Evolutionary conservation across 2,113 vertebrate genomes (phyloP), one percentile per base, ranked within the genome.

Genomic region (Leptobrachium ailaonicum): DNA sequence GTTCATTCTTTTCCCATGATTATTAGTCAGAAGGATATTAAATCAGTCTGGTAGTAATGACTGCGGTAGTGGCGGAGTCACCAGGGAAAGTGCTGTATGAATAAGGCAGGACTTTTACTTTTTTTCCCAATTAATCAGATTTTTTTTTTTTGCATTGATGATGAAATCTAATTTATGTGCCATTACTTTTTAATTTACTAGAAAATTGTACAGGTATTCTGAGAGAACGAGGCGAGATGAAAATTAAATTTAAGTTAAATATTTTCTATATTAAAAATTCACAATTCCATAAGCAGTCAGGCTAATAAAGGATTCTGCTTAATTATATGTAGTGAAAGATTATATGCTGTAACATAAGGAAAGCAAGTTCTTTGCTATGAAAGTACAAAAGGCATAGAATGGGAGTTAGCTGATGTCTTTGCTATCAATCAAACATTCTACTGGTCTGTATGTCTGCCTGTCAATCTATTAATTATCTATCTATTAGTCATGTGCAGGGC

Each of bases 161-260:
- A 95, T 92, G 88, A 93, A 93, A 89, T 93, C 92, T 94, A 93
- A 92, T 92, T 94, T 94, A 95, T 91, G 88, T 89, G 91, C 93
- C 93, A 95, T 94, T 94, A 92, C 90, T 92, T 95, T 95, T 94
- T 94, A 95, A 94, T 95, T 94, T 94, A 95, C 92, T 89, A 92
- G 92, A 90, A 95, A 95, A 95, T 95, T 94, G 93, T 32, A 32
- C 20, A 32, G 20, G 20, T 94, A 92, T 95, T 95, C 92, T 88
- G 85, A 92, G 91, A 89, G 94, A 96, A 95, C 90, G 82, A 90
- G 92, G 91, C 91, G 89, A 89, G 88, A 89, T 91, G 88, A 94
- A 94, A 93, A 96, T 95, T 95, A 90, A 95, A 97, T 96, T 95
- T 96, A 93, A 96, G 93, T 95, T 93, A 95, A 94, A 97, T 96